These are phyloP conservation scores for Caenorhabditis parvicauda DNA, from an alignment of 2,888 invertebrate genomes.

Conservation along the genomic window DNA sequence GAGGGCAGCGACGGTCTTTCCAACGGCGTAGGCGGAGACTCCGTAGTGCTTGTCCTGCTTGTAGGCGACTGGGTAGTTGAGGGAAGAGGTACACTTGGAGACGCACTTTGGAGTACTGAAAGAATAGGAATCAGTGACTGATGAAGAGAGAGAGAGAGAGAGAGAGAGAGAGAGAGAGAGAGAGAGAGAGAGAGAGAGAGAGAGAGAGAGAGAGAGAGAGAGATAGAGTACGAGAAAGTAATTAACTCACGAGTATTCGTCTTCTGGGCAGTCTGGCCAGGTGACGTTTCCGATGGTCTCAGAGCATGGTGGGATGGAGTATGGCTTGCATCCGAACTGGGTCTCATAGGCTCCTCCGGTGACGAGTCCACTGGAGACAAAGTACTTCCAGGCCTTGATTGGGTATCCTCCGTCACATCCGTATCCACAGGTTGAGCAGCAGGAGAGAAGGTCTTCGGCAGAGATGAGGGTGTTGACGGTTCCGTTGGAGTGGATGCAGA, in stretches of 20 bases:
- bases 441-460: constrained; percentile 65
- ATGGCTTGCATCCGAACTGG: constrained; percentile 79
- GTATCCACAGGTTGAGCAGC: constrained; percentile 60
- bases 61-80: constrained; percentile 12
- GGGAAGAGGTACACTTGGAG: constrained; percentile 15
- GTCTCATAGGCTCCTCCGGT: constrained; percentile 74
- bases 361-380: constrained; percentile 79
- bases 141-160: too few species aligned
- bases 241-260: constrained; percentile 1
- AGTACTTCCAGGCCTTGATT: constrained; percentile 81
- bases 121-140: too few species aligned
- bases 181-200: too few species aligned
- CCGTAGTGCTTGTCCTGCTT: constrained; percentile 31
- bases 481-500: constrained; percentile 64
- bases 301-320: constrained; percentile 81
- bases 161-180: too few species aligned
- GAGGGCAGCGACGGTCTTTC: constrained; percentile 72
- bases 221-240: too few species aligned
- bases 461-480: constrained; percentile 56
- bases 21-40: constrained; percentile 62
- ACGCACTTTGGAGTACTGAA: constrained; percentile 35
- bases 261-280: constrained; percentile 15
- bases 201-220: too few species aligned
- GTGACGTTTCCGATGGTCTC: constrained; percentile 78
- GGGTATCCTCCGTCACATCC: constrained; percentile 79